These are phyloP conservation scores for Epinephelus moara DNA, from an alignment of 2,113 vertebrate genomes.

Conservation along the genomic window DNA sequence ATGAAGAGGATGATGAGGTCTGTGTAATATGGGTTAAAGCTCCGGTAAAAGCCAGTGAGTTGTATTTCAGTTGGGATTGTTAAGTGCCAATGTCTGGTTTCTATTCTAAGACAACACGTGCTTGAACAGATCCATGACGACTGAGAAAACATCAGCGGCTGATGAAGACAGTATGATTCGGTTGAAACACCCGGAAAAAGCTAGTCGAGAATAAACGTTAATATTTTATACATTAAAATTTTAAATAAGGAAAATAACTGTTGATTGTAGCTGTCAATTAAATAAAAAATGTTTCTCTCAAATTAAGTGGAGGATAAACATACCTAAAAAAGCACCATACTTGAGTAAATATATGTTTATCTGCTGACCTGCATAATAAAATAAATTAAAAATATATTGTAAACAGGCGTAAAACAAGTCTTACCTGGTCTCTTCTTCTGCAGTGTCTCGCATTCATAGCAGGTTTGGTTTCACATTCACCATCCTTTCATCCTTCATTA, in stretches of 20 bases:
- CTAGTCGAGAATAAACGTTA: neutral
- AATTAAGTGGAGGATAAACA: neutral
- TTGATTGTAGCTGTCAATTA: neutral
- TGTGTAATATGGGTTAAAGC: too few species aligned
- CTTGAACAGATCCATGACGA: neutral
- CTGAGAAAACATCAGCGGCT: too few species aligned
- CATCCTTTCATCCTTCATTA: slow-evolving; percentile 33
- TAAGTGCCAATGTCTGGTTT: too few species aligned
- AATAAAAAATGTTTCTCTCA: neutral
- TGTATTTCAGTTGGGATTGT: too few species aligned
- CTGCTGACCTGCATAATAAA: too few species aligned
- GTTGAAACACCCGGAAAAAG: neutral
- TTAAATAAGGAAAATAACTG: too few species aligned
- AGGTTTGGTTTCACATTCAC: slow-evolving; percentile 53
- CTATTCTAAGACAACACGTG: neutral
- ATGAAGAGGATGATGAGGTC: too few species aligned
- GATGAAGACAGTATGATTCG: neutral
- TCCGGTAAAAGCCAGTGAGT: too few species aligned
- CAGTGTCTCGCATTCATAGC: neutral
- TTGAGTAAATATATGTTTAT: neutral
- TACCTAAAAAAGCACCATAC: neutral
- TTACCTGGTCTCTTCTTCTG: slow-evolving; percentile 49
- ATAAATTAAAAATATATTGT: too few species aligned
- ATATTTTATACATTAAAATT: too few species aligned
- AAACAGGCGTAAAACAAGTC: neutral